phyloP scores from a whole-genome alignment of 2,113 vertebrate genomes.

The Plotosus lineatus region DNA sequence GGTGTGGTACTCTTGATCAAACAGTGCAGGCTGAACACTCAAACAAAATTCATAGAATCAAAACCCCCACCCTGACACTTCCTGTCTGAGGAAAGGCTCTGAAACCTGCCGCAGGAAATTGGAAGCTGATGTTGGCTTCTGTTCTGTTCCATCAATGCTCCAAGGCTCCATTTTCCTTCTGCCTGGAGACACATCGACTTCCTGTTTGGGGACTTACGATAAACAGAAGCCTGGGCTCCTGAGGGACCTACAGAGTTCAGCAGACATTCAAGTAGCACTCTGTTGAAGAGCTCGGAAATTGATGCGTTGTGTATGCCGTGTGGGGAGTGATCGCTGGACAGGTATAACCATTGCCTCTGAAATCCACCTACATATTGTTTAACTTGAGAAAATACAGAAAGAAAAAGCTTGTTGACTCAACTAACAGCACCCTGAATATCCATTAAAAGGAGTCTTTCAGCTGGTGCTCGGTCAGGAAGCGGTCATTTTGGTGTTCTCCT shows the following conservation, averaged over 20 bases:
- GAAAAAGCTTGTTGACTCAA: not conserved
- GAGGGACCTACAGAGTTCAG: not conserved
- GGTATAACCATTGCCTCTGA: not conserved
- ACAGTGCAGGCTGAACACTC: not conserved
- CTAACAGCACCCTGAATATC: not conserved
- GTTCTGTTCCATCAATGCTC: not conserved
- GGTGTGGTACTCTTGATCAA: not conserved
- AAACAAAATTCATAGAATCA: constrained; percentile 25
- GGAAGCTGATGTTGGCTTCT: constrained; percentile 26
- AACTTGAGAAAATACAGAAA: not conserved
- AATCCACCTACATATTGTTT: not conserved
- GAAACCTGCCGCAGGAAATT: constrained; percentile 36
- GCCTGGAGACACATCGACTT: not conserved
- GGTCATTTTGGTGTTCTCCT: not conserved
- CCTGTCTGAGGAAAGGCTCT: constrained; percentile 50
- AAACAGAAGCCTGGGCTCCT: not conserved
- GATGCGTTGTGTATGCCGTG: not conserved
- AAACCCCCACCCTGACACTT: constrained; percentile 45
- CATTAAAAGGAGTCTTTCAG: not conserved
- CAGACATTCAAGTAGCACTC: not conserved
- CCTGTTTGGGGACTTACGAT: constrained; percentile 22
- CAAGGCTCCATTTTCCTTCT: not conserved
- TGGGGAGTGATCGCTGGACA: not conserved
- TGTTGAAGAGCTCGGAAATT: not conserved
- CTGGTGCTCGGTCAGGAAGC: constrained; percentile 22